Evolutionary conservation across 1,140 invertebrate genomes (phyloP), one percentile per base, ranked within the genome.

Genomic region (Drosophila bocki): DNA sequence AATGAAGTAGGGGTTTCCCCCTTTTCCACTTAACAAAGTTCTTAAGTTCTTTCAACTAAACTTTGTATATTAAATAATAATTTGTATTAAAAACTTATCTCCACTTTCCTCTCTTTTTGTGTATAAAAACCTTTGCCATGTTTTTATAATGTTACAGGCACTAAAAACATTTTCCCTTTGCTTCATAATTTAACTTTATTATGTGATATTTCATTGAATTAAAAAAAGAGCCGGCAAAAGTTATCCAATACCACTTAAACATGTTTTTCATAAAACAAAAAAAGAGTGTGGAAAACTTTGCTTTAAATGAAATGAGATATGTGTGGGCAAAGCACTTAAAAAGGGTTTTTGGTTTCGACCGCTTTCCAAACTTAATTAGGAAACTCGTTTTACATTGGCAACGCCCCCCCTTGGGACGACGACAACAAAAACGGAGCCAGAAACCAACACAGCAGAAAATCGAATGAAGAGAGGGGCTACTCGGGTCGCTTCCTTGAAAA

Each of bases 341-440:
- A 90, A 84, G 77, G 85, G 65, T 84, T 56, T 68, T 68, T 42
- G n/a, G 48, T 56, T 56, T 63, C 33, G 62, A 51, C 47, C 56
- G 68, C 45, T 72, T 60, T 60, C 37, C 68, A 50, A 81, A 84
- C 72, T 81, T 88, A 88, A 90, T 88, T 88, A 88, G 80, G 60
- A 90, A 90, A 78, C 75, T 77, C 65, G 75, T 33, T 57, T 59
- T 33, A 47, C 41, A 45, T 57, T 32, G 47, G 32, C 15, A 26
- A 56, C 53, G 35, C 45, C 45, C 45, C 56, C 37, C 39, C 19
- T 13, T 17, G n/a, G n/a, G 19, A 56, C 17, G 17, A 3, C 35
- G 33, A 9, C 33, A n/a, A 39, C 33, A 67, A 44, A 77, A 35
- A 61, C 59, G 29, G 26, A 54, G 47, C 33, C 37, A 62, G 68